Evolutionary conservation across 2,113 vertebrate species (phyloP).

Genomic region (Engraulis encrasicolus): DNA sequence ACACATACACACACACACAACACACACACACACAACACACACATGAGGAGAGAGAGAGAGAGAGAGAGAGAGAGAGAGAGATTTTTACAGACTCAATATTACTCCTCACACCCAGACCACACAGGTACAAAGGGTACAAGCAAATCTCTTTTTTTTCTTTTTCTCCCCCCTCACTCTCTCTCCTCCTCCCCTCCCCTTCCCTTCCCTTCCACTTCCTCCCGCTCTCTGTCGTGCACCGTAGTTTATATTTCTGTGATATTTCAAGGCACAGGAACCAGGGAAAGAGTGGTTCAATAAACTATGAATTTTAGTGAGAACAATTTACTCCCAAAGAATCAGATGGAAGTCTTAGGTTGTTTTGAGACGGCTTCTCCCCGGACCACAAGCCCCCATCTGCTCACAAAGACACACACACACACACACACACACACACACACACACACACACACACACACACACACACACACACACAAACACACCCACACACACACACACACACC

Average conservation of each 20-base stretch:
- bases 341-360: conserved; percentile 27
- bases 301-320: conserved; percentile 35
- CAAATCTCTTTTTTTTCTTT: neutral
- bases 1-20: no score
- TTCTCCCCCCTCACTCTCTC: neutral
- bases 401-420: neutral
- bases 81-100: no score
- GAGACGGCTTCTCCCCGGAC: neutral
- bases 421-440: no score
- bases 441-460: no score
- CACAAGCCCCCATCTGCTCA: neutral
- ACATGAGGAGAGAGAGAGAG: no score
- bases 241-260: conserved; percentile 21
- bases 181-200: neutral
- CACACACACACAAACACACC: no score
- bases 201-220: neutral
- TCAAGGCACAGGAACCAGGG: neutral
- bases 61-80: no score
- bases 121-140: neutral
- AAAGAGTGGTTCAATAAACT: conserved; percentile 32
- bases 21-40: no score
- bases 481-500: no score
- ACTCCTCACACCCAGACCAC: no score
- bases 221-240: neutral
- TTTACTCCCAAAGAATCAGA: conserved; percentile 19